Evolutionary conservation across 2,113 vertebrate species (phyloP).

Genomic region (Nematolebias whitei): DNA sequence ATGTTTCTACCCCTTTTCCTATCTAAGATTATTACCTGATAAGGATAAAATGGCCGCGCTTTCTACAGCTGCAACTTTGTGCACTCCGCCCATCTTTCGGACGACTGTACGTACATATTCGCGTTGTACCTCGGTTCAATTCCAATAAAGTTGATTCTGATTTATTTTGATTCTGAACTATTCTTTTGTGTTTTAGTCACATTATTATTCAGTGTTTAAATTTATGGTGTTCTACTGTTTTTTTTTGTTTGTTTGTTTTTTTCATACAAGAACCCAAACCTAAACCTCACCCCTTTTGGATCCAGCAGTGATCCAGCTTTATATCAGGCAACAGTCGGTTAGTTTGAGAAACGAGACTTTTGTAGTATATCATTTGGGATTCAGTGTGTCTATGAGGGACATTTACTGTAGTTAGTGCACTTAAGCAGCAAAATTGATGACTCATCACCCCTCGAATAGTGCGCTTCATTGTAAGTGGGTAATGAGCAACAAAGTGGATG

Average conservation of each 20-base stretch:
- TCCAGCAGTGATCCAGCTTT: slow-evolving; percentile 9
- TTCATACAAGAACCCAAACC: slow-evolving; percentile 2
- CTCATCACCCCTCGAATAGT: slow-evolving; percentile 56
- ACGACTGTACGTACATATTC: too few species aligned
- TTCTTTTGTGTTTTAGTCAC: background rate
- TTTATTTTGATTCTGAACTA: too few species aligned
- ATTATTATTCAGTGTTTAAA: background rate
- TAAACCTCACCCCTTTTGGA: slow-evolving; percentile 32
- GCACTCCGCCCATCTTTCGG: too few species aligned
- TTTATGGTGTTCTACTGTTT: background rate
- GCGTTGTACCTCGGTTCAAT: too few species aligned
- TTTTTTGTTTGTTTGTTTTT: background rate
- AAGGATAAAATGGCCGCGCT: too few species aligned
- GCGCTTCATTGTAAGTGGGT: slow-evolving; percentile 36
- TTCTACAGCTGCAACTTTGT: too few species aligned
- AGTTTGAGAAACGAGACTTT: slow-evolving; percentile 12
- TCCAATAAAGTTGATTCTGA: too few species aligned
- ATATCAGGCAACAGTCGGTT: background rate
- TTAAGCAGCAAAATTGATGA: slow-evolving; percentile 53
- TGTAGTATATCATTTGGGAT: slow-evolving; percentile 21
- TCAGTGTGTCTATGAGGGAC: slow-evolving; percentile 14
- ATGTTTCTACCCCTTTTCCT: too few species aligned
- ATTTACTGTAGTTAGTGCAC: slow-evolving; percentile 17
- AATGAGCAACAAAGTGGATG: slow-evolving; percentile 40
- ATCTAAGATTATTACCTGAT: too few species aligned